Conservation (phyloP, 2,888 invertebrate species). For the Heliconius cydno region DNA sequence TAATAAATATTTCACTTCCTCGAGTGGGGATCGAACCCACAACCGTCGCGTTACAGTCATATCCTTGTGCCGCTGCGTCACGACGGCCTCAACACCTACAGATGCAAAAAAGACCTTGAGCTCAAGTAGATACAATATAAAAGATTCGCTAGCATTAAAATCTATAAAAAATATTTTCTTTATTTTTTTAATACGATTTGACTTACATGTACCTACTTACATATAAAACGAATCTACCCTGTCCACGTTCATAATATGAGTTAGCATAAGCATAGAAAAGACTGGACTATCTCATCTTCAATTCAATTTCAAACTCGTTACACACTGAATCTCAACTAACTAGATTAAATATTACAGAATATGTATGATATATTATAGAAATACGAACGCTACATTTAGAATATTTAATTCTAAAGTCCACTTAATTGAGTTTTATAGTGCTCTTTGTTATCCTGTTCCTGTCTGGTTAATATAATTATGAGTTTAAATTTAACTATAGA, state of each 20-base stretch:
- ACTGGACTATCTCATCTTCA: background rate
- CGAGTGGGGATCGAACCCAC: no score
- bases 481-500: no score
- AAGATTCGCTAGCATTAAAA: no score
- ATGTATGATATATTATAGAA: background rate
- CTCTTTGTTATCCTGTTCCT: background rate
- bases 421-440: background rate
- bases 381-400: background rate
- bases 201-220: background rate
- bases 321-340: background rate
- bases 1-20: no score
- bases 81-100: no score
- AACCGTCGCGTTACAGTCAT: no score
- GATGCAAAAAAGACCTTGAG: no score
- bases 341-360: background rate
- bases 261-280: constrained; percentile 8
- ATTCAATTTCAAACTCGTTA: constrained; percentile 19
- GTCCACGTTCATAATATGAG: constrained; percentile 2
- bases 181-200: background rate
- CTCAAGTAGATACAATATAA: no score
- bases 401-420: background rate
- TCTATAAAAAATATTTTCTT: no score
- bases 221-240: background rate
- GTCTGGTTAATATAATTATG: no score
- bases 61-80: no score